These are phyloP conservation scores for Cheumatopsyche charites DNA, from an alignment of 1,140 invertebrate species.

Conservation along the genomic window DNA sequence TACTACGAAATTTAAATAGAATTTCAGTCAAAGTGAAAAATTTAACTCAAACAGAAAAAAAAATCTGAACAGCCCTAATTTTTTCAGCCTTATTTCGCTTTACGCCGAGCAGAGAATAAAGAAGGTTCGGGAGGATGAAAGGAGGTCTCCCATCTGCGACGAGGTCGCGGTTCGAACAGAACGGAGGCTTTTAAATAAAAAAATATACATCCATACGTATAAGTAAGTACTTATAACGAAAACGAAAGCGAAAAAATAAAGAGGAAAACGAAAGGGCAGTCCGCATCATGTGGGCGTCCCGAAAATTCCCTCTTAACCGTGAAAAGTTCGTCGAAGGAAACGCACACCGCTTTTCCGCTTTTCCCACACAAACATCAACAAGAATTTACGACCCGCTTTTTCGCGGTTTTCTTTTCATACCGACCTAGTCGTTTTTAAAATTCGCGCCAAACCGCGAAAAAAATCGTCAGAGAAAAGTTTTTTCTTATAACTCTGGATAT, in stretches of 20 bases:
- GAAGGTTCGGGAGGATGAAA: background rate
- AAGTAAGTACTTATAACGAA: too few relatives aligned
- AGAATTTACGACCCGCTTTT: constrained; percentile 17
- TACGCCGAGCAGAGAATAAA: constrained; percentile 31
- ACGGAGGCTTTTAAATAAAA: constrained; percentile 22
- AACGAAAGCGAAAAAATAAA: too few relatives aligned
- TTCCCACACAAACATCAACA: constrained; percentile 19
- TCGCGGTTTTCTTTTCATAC: constrained; percentile 2
- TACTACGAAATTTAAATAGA: too few relatives aligned
- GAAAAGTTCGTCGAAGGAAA: constrained; percentile 20
- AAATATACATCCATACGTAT: background rate
- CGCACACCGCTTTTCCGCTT: background rate
- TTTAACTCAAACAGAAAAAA: too few relatives aligned
- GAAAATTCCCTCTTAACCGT: constrained; percentile 9
- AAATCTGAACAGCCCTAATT: too few relatives aligned
- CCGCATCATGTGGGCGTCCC: constrained; percentile 19
- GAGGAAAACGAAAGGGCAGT: constrained; percentile 26
- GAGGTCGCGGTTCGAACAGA: background rate
- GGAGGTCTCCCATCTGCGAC: background rate
- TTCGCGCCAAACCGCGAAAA: background rate
- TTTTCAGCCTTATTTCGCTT: constrained; percentile 20
- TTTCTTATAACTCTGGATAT: too few relatives aligned
- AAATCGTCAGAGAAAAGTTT: too few relatives aligned
- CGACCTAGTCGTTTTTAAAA: constrained; percentile 3
- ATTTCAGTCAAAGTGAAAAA: too few relatives aligned